Conservation (phyloP, 1,140 invertebrate species). For the Vanessa tameamea region DNA sequence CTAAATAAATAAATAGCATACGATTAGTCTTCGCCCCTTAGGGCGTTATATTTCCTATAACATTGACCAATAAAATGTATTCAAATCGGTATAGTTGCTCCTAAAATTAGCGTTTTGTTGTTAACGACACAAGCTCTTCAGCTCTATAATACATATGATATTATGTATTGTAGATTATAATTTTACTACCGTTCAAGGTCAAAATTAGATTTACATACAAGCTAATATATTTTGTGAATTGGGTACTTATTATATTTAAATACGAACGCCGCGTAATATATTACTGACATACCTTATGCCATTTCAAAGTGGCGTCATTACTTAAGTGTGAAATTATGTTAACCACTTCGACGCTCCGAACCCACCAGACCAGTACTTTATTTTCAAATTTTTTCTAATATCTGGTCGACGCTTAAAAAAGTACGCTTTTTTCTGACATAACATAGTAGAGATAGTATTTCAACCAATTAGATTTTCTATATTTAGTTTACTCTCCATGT, state of each 20-base stretch:
- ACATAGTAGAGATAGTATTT: neutral
- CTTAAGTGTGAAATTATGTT: conserved; percentile 30
- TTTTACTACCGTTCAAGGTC: no score
- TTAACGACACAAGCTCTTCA: no score
- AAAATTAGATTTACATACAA: neutral
- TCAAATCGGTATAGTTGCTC: no score
- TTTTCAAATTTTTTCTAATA: conserved; percentile 13
- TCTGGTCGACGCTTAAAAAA: conserved; percentile 3
- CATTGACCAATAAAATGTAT: no score
- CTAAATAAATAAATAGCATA: no score
- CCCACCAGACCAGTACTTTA: conserved; percentile 7
- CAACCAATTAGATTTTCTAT: conserved; percentile 2
- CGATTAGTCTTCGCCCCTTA: no score
- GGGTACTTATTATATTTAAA: neutral
- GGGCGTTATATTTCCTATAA: no score
- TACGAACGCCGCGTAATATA: conserved; percentile 2
- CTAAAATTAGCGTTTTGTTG: no score
- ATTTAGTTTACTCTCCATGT: neutral
- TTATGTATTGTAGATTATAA: no score
- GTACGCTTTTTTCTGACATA: neutral
- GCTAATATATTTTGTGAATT: neutral
- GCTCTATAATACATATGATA: no score
- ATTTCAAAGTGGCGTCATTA: conserved; percentile 16
- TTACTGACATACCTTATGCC: conserved; percentile 16
- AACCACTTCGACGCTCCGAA: conserved; percentile 15